Evolutionary conservation across 2,888 invertebrate genomes (phyloP).

Genomic region (Phyto melanocephala): DNA sequence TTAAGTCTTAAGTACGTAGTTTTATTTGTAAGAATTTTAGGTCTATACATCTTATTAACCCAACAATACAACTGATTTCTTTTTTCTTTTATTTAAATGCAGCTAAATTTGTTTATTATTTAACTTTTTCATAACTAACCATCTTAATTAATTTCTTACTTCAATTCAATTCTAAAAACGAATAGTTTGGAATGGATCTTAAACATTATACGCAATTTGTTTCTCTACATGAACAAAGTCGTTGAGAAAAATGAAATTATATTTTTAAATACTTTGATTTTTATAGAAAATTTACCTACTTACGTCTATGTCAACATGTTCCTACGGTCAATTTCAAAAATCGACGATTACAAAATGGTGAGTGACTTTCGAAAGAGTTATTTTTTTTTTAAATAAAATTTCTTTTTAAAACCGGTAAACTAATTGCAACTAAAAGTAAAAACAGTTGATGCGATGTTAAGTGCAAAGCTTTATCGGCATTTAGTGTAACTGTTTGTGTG

Average conservation of each 20-base stretch:
- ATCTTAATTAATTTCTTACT: background rate
- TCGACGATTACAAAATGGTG: slow-evolving; percentile 99
- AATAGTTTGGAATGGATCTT: slow-evolving; percentile 7
- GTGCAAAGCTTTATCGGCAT: background rate
- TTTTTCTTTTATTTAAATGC: background rate
- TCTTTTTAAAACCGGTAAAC: background rate
- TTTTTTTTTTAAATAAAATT: background rate
- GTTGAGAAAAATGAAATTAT: slow-evolving; percentile 25
- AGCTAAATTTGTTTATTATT: background rate
- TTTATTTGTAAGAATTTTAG: background rate
- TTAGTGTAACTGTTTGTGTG: background rate
- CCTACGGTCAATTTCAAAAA: slow-evolving; percentile 98
- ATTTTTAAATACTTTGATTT: slow-evolving; percentile 36
- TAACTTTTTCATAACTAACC: background rate
- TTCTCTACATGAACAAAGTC: background rate
- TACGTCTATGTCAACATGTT: slow-evolving; percentile 96
- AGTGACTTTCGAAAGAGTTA: slow-evolving; percentile 80
- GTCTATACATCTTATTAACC: background rate
- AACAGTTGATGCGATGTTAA: slow-evolving; percentile 1
- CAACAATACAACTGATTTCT: background rate
- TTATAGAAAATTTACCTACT: slow-evolving; percentile 90
- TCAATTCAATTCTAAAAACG: background rate
- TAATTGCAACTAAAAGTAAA: background rate
- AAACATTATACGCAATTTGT: background rate
- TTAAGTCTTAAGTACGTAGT: slow-evolving; percentile 24